Evolutionary conservation across 2,888 invertebrate species (phyloP), one percentile per base, ranked within the genome.

Genomic region (Linnaemya vulpina): DNA sequence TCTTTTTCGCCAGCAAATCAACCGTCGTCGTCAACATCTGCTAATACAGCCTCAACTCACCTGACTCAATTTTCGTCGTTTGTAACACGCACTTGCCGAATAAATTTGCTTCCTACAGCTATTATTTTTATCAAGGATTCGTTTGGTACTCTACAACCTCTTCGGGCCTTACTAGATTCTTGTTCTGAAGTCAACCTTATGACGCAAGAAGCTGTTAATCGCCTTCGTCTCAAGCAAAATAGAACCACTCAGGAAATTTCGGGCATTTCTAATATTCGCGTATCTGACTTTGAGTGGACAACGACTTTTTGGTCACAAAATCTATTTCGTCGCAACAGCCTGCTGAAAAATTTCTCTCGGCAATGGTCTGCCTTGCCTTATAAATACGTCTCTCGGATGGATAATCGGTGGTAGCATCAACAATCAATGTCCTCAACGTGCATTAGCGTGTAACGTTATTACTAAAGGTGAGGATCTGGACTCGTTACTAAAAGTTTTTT

Each of bases 121-220:
- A 35, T 83, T n/a, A 35, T 83, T 30, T n/a, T 83, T 15, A 20
- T 75, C 0, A 79, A 51, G 38, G 83, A 79, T 40, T 74, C 38
- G 2, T 75, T 35, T 13, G 75, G 70, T 22, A 17, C 8, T 13
- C 22, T 60, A 4, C 84, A 75, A 60, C 84, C 71, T 1, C 1
- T 79, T 43, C 62, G 70, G 11, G 79, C 79, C 3, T 46, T 79
- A 10, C 10, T 65, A 17, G 65, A 65, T 46, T 65, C 65, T 4
- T 65, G 65, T n/a, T 65, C 65, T n/a, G 65, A 65, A 46, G 10
- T 65, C 4, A 65, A 65, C 30, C 15, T 63, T 8, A 63, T 63
- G 1, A 63, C 67, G 5, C 49, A 49, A 65, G 25, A 46, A 10
- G 65, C 43, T 2, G 65, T n/a, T n/a, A 43, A n/a, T 67, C 58